Base-by-base conservation (phyloP, 2,797 vertebrate genomes). In the Sciurus carolinensis region DNA sequence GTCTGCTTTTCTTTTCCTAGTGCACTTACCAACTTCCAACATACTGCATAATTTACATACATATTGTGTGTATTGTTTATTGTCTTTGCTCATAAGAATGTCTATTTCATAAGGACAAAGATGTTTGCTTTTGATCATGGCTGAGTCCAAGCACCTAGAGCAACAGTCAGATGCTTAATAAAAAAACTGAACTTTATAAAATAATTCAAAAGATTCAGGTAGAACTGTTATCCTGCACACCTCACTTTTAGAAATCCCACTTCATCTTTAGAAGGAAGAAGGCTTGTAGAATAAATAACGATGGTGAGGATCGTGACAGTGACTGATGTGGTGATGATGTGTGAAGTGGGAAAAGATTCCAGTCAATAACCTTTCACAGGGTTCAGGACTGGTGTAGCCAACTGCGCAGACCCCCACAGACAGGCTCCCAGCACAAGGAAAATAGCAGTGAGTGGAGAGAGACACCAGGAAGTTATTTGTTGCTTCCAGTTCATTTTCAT, bases 171-270 rank as follows among this genome's bases (percentile, higher is more conserved):
- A 52, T 82, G 22, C 28, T 52, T 59, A 83, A 33, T 39, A 62
- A 77, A 71, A 57, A 72, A 77, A 39, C 44, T n/a, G 54, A 76
- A 42, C 24, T 47, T 93, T 14, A 57, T 33, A 69, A 85, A 92
- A 73, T 50, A 47, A 87, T 50, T 22, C 24, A n/a, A 71, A 91
- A 64, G 52, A 62, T 54, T 67, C 26, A 44, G 10, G 57, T n/a
- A 89, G 59, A 86, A 64, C 7, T 26, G 64, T 24, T 52, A 33
- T 17, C 52, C 73, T 83, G 75, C 15, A 54, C 24, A 72, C 50
- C 33, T 91, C 80, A 39, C 67, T 82, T 82, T 57, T 59, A 96
- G 64, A 97, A 85, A 72, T 83, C 47, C 54, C 15, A 54, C 17
- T 22, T 14, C 30, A 33, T 86, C 79, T 33, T 66, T 20, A 84